Conservation (phyloP, 1,140 invertebrate genomes). For the Copidosoma floridanum region DNA sequence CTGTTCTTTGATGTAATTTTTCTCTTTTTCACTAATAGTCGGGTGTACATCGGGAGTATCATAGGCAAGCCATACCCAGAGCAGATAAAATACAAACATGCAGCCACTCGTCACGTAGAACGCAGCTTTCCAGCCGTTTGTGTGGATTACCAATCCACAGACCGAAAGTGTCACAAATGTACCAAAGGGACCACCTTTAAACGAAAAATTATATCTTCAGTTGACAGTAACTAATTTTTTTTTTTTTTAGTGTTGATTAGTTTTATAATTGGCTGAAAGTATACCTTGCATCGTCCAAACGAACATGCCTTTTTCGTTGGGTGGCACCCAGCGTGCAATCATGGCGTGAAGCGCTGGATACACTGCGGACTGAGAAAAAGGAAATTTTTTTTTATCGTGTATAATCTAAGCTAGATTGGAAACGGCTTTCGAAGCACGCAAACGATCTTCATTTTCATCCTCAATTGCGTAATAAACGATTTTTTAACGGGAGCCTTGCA, state of each 20-base stretch:
- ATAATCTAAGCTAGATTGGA: too few species aligned
- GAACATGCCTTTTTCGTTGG: slow-evolving; percentile 76
- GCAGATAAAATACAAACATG: slow-evolving; percentile 61
- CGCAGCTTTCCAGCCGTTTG: slow-evolving; percentile 69
- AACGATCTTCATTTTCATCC: too few species aligned
- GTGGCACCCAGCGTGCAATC: slow-evolving; percentile 73
- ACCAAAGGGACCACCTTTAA: slow-evolving; percentile 70
- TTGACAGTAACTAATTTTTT: neutral
- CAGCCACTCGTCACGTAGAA: slow-evolving; percentile 71
- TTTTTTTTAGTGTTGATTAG: too few species aligned
- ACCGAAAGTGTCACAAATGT: slow-evolving; percentile 74
- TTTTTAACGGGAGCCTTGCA: too few species aligned
- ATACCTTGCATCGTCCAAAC: slow-evolving; percentile 63
- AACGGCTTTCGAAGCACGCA: too few species aligned
- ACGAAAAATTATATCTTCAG: slow-evolving; percentile 9
- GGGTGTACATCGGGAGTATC: slow-evolving; percentile 74
- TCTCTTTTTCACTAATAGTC: slow-evolving; percentile 73
- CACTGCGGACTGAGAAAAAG: slow-evolving; percentile 68
- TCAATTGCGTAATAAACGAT: too few species aligned
- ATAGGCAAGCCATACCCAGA: slow-evolving; percentile 67
- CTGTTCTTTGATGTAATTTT: slow-evolving; percentile 69
- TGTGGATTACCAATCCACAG: slow-evolving; percentile 64
- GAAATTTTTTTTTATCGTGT: too few species aligned
- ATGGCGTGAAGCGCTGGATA: slow-evolving; percentile 72
- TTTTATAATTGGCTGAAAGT: neutral